Base-by-base conservation (phyloP, 2,888 invertebrate genomes). In the Melitaea athalia region DNA sequence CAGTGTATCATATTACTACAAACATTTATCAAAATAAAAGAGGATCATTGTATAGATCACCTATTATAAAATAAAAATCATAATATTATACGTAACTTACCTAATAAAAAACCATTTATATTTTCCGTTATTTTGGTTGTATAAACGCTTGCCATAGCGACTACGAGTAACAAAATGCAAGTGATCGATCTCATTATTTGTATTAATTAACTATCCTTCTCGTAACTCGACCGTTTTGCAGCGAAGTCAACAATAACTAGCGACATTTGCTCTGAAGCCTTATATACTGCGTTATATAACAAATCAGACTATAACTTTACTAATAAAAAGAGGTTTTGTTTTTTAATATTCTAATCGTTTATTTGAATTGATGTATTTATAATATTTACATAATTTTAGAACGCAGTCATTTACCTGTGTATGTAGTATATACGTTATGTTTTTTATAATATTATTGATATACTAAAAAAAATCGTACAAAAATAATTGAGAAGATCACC, bases 51-150 rank as follows among this genome's bases (percentile, higher is more conserved):
- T n/a, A n/a, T n/a, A n/a, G n/a, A n/a, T n/a, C n/a, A n/a, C n/a
- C n/a, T n/a, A n/a, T n/a, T n/a, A n/a, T n/a, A n/a, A n/a, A 33
- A 33, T 33, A 5, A 33, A 5, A 33, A 33, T 33, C 11, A 10
- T 5, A 52, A 52, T 12, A 52, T 24, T 15, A 17, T 15, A n/a
- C 8, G 17, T 10, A 52, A 33, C 60, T 66, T 31, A 63, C 62
- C 38, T 17, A 55, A 47, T 62, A 17, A 60, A 3, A 67, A 57
- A 31, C 82, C 81, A 45, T 45, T 60, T 75, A 80, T 72, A 1
- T n/a, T 5, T 52, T 74, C 66, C 4, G 59, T 61, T 59, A 84
- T 80, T 3, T 81, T 78, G 0, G 73, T 69, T 0, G 84, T 83
- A 43, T 79, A 81, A 74, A 85, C 86, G 55, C 14, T 55, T 33